Evolutionary conservation across 2,797 vertebrate genomes (phyloP).

Genomic region (Pangasius mekongensis): DNA sequence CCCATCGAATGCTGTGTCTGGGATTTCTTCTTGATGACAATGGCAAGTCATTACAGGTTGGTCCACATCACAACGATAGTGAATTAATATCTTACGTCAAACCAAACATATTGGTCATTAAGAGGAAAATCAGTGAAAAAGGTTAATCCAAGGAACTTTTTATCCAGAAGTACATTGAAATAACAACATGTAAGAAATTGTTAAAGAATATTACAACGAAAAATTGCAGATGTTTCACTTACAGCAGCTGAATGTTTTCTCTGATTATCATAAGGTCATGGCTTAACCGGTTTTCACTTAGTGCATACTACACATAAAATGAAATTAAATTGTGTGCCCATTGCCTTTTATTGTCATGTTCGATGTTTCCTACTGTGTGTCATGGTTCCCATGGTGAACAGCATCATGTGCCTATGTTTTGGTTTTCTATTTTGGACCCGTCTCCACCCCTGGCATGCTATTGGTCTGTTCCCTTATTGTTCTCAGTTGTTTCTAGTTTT

Average conservation of each 20-base stretch:
- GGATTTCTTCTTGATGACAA: conserved; percentile 19
- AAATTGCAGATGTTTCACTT: not conserved
- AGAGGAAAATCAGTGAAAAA: not conserved
- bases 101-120: not conserved
- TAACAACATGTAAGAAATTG: not conserved
- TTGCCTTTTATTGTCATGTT: not conserved
- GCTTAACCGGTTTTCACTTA: not conserved
- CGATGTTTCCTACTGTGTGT: not conserved
- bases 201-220: not conserved
- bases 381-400: not conserved
- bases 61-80: not conserved
- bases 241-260: not conserved
- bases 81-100: not conserved
- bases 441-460: not conserved
- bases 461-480: not conserved
- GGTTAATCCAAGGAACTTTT: not conserved
- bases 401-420: not conserved
- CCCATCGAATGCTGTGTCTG: not conserved
- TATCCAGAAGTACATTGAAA: not conserved
- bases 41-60: conserved; percentile 1
- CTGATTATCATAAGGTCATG: not conserved
- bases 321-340: not conserved
- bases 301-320: not conserved
- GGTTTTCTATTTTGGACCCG: not conserved
- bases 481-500: not conserved